Evolutionary conservation across 2,113 vertebrate species (phyloP).

Genomic region (Zosterops borbonicus): DNA sequence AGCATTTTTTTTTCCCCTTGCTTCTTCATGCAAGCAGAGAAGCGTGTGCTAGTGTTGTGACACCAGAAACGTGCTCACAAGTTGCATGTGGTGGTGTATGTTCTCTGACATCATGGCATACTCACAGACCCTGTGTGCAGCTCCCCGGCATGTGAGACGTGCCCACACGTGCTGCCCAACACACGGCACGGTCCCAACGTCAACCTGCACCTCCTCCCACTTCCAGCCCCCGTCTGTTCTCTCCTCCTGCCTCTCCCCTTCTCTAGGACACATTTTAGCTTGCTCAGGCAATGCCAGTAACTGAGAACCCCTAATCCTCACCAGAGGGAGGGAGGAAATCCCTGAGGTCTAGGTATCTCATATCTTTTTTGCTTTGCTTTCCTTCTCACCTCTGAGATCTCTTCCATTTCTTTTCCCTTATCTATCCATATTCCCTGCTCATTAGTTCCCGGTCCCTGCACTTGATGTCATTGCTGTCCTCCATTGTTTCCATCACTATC

Average conservation of each 20-base stretch:
- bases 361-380: not conserved
- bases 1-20: not conserved
- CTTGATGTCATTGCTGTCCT: not conserved
- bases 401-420: not conserved
- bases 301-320: not conserved
- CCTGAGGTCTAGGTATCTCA: not conserved
- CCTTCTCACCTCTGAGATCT: not conserved
- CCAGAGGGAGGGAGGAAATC: not conserved
- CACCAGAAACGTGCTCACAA: not conserved
- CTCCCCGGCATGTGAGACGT: not conserved
- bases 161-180: not conserved
- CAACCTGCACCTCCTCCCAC: not conserved
- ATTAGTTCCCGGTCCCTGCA: fast-evolving
- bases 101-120: constrained; percentile 1
- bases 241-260: not conserved
- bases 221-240: not conserved
- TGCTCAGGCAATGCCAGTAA: constrained; percentile 15
- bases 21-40: not conserved
- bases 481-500: not conserved
- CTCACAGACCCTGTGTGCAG: not conserved
- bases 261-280: constrained; percentile 12
- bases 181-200: not conserved
- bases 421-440: not conserved
- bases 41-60: not conserved
- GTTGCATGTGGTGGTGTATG: not conserved